phyloP scores from a whole-genome alignment of 2,797 vertebrate genomes.

The Sebastes cheni region DNA sequence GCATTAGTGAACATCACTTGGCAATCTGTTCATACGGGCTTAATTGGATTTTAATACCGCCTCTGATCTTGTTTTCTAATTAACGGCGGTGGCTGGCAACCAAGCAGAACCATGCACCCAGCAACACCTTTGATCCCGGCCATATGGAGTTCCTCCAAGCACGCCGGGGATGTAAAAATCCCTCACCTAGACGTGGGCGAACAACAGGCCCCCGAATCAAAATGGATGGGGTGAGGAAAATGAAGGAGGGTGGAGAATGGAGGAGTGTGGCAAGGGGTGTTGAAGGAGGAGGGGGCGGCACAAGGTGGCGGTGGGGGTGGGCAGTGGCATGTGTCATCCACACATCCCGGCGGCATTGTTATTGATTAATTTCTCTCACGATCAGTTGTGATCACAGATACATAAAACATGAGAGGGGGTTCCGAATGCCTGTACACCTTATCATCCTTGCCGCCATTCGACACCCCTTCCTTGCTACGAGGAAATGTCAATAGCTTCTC shows the following conservation, averaged over 20 bases:
- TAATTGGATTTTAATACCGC: conserved; percentile 91
- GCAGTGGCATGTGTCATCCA: conserved; percentile 74
- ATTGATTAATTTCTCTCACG: conserved; percentile 86
- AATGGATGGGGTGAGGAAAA: conserved; percentile 71
- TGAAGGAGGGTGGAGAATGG: conserved; percentile 61
- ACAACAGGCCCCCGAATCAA: conserved; percentile 79
- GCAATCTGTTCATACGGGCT: conserved; percentile 99
- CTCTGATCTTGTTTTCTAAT: conserved; percentile 91
- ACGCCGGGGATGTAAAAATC: conserved; percentile 82
- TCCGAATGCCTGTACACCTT: conserved; percentile 78
- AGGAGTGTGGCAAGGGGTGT: conserved; percentile 52
- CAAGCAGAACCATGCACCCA: conserved; percentile 87
- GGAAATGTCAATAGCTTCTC: conserved; percentile 84
- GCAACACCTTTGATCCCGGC: conserved; percentile 89
- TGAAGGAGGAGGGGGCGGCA: conserved; percentile 3
- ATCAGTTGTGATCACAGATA: conserved; percentile 84
- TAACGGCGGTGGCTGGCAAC: conserved; percentile 87
- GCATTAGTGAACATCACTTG: conserved; percentile 99
- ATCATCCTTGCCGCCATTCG: conserved; percentile 70
- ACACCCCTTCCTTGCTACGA: conserved; percentile 74
- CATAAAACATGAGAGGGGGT: conserved; percentile 83
- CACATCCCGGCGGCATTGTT: conserved; percentile 73
- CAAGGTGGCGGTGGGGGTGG: conserved; percentile 48
- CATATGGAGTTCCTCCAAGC: conserved; percentile 88
- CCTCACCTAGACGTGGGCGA: conserved; percentile 82